phyloP scores from a whole-genome alignment of 92 coral and sea anemone species.

The Nematostella vectensis region DNA sequence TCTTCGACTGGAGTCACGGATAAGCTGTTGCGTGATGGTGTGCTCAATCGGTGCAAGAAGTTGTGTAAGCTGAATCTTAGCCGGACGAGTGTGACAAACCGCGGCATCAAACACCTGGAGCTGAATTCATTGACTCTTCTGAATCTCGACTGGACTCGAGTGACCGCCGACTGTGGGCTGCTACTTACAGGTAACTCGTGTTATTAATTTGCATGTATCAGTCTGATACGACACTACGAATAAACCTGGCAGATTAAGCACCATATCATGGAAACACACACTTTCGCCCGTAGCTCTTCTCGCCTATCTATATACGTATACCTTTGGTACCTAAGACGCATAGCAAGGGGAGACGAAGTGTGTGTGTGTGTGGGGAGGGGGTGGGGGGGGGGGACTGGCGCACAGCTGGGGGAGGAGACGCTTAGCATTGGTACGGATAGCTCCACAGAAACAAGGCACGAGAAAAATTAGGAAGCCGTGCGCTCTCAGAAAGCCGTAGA shows the following conservation, averaged over 20 bases:
- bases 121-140: conserved; percentile 54
- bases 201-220: conserved; percentile 4
- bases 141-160: conserved; percentile 90
- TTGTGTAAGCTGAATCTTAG: conserved; percentile 65
- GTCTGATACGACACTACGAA: too few species aligned
- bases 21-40: conserved; percentile 41
- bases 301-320: neutral
- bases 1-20: conserved; percentile 76
- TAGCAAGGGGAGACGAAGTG: too few species aligned
- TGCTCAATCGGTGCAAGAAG: conserved; percentile 44
- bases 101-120: conserved; percentile 44
- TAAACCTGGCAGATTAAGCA: too few species aligned
- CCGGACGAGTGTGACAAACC: conserved; percentile 71
- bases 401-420: too few species aligned
- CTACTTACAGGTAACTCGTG: conserved; percentile 54
- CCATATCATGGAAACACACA: neutral
- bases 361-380: too few species aligned
- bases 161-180: conserved; percentile 59
- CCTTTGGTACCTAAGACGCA: too few species aligned
- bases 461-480: too few species aligned
- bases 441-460: too few species aligned
- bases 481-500: too few species aligned
- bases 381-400: too few species aligned
- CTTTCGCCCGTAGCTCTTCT: neutral
- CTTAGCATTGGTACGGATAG: too few species aligned